Evolutionary conservation across 2,888 invertebrate genomes (phyloP), one percentile per base, ranked within the genome.

Genomic region (Allophyes oxyacanthae): DNA sequence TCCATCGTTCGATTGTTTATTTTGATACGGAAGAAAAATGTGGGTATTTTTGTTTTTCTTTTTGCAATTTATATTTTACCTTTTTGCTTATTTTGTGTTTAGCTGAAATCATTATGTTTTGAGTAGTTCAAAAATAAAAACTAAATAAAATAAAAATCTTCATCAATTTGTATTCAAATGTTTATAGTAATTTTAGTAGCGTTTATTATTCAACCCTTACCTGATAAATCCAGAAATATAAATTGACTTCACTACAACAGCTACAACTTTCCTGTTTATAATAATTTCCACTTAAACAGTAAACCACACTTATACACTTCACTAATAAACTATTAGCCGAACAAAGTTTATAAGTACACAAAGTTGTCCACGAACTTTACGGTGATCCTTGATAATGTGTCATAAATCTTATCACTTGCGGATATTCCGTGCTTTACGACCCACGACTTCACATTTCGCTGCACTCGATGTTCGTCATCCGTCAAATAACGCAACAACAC

Each of bases 341-440:
- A 73, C 68, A 61, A 67, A 66, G 65, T 75, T 72, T 63, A 44
- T 64, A 60, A 70, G 60, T 75, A 52, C 75, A 75, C 72, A 60
- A 65, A 75, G 75, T 70, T 64, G 50, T 51, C 59, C 75, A 73
- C 73, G 37, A 74, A 74, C 68, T 66, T 53, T 54, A 60, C 64
- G 52, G 36, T 42, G 20, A 56, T 34, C 45, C 57, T 44, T 15
- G 43, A 55, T 48, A 50, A 58, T 63, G 26, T 75, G 58, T 64
- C 65, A 73, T 73, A 73, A 75, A 75, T 73, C 60, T 73, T 59
- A 65, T 61, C 73, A 75, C 75, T 75, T 71, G 71, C 56, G 25
- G 42, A 62, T 70, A 59, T 51, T 41, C 53, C 65, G 65, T 58
- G 43, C 46, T 72, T 75, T 62, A 67, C 61, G 54, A 66, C 11